A percentile compares a stretch with the other conserved stretches of the same genome.
phyloP scores from a whole-genome alignment of 2,797 vertebrate species.

The Sebastes taczanowskii region DNA sequence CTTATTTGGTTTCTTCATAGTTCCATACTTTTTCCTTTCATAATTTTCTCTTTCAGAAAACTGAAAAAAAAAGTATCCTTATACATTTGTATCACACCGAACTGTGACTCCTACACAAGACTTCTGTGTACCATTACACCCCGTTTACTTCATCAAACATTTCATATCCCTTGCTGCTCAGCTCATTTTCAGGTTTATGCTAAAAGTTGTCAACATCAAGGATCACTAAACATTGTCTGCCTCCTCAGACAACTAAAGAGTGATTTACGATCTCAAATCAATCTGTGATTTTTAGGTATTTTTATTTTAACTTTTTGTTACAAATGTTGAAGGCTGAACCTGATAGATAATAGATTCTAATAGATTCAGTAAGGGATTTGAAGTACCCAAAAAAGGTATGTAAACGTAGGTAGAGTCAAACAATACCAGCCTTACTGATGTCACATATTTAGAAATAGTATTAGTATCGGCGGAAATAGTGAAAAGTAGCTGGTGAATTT shows the following conservation, averaged over 20 bases:
- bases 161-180: not conserved
- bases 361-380: not conserved
- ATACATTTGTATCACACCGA: not conserved
- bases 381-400: not conserved
- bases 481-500: not conserved
- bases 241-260: not conserved
- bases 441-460: not conserved
- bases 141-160: not conserved
- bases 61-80: not conserved
- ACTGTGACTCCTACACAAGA: not conserved
- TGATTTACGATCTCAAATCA: not conserved
- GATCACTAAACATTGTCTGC: not conserved
- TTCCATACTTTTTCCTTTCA: not conserved
- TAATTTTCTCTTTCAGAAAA: not conserved
- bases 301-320: not conserved
- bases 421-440: not conserved
- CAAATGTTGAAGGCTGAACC: not conserved
- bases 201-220: not conserved
- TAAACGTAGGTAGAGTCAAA: not conserved
- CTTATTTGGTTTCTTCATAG: not conserved
- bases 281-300: not conserved
- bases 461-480: not conserved
- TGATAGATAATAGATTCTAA: not conserved
- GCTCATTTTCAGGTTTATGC: not conserved
- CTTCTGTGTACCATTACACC: not conserved